Evolutionary conservation across 2,113 vertebrate species (phyloP).

Genomic region (Cyanoliseus patagonus): DNA sequence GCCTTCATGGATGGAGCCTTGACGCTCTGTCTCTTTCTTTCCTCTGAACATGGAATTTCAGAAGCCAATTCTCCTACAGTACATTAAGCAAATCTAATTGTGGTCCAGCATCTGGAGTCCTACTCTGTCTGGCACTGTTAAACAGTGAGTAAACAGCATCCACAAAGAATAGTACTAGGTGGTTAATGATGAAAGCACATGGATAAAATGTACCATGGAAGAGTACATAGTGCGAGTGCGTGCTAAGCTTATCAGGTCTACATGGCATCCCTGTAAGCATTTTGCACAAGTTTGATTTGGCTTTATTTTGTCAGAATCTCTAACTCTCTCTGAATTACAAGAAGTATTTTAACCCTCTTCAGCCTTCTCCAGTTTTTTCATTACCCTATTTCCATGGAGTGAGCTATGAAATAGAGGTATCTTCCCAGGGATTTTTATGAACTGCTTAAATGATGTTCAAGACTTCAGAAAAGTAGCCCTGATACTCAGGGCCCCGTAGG

Average conservation of each 20-base stretch:
- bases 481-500: neutral
- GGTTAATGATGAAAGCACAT: neutral
- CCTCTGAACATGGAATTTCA: neutral
- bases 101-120: slow-evolving; percentile 14
- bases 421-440: neutral
- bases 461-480: neutral
- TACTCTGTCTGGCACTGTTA: neutral
- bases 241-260: neutral
- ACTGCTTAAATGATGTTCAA: neutral
- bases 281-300: neutral
- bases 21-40: neutral
- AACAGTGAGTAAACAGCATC: neutral
- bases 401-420: neutral
- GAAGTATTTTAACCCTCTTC: neutral
- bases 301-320: neutral
- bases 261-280: neutral
- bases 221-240: neutral
- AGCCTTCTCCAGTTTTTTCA: neutral
- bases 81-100: slow-evolving; percentile 42
- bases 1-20: neutral
- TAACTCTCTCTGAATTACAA: neutral
- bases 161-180: neutral
- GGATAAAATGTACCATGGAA: neutral
- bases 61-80: neutral
- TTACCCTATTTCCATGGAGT: neutral